phyloP scores from a whole-genome alignment of 2,113 vertebrate genomes.

The Rhineura floridana region DNA sequence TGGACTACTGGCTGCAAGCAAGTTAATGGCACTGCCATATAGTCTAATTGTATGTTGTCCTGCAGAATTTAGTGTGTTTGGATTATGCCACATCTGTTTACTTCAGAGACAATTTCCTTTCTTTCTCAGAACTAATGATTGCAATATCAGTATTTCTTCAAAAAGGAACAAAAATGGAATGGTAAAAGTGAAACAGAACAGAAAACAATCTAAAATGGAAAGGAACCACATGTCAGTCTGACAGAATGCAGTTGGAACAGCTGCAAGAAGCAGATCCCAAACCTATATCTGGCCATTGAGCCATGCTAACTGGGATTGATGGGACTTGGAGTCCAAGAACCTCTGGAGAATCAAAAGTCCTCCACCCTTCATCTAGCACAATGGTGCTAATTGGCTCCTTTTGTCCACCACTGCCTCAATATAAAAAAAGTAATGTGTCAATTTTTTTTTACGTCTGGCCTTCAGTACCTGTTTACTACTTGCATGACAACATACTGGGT shows the following conservation, averaged over 20 bases:
- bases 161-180: no score
- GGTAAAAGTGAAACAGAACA: no score
- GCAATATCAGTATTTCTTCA: no score
- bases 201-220: no score
- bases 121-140: no score
- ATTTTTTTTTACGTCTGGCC: slow-evolving; percentile 41
- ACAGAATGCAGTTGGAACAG: no score
- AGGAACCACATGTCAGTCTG: no score
- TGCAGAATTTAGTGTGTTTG: slow-evolving; percentile 13
- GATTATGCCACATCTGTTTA: slow-evolving; percentile 47
- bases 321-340: not conserved
- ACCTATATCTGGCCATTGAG: not conserved
- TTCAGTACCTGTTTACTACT: slow-evolving; percentile 39
- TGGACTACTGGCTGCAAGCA: slow-evolving; percentile 39
- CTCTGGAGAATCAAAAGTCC: not conserved
- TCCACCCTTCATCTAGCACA: slow-evolving; percentile 46
- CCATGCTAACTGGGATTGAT: not conserved
- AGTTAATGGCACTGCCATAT: not conserved
- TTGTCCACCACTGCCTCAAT: slow-evolving; percentile 36
- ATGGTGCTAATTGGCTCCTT: slow-evolving; percentile 47
- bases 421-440: slow-evolving; percentile 30
- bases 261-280: slow-evolving; percentile 22
- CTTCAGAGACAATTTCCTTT: no score
- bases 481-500: not conserved
- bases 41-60: not conserved